phyloP scores from a whole-genome alignment of 2,888 invertebrate genomes.

The Himalopsyche kuldschensis region DNA sequence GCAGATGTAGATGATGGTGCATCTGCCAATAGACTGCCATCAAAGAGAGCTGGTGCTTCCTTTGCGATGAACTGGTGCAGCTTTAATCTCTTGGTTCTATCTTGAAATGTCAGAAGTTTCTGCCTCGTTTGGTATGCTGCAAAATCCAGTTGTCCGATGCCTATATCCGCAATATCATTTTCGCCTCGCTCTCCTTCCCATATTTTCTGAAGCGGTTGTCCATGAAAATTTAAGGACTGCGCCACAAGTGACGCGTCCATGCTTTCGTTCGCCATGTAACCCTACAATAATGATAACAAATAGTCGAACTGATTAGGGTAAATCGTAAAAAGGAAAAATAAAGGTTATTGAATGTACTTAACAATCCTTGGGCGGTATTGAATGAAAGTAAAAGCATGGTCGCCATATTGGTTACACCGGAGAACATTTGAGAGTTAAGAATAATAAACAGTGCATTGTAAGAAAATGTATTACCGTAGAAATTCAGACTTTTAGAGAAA shows the following conservation, averaged over 20 bases:
- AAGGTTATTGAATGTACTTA: not conserved
- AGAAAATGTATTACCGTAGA: not conserved
- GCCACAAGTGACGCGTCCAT: constrained; percentile 63
- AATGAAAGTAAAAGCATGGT: not conserved
- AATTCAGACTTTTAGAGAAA: not conserved
- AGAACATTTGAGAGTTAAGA: not conserved
- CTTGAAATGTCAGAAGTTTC: constrained; percentile 80
- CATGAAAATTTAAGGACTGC: constrained; percentile 81
- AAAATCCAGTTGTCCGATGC: constrained; percentile 66
- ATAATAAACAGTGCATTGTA: not conserved
- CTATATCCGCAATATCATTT: constrained; percentile 68
- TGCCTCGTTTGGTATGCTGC: constrained; percentile 77
- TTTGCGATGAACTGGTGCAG: constrained; percentile 86
- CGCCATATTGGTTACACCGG: not conserved
- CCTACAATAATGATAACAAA: not conserved
- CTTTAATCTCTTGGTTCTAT: constrained; percentile 79
- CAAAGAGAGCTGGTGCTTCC: constrained; percentile 79
- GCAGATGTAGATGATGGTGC: constrained; percentile 55
- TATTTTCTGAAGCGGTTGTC: constrained; percentile 83
- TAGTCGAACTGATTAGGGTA: not conserved
- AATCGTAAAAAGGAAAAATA: not conserved
- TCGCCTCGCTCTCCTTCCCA: constrained; percentile 85
- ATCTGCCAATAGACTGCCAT: constrained; percentile 55
- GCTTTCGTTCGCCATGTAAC: constrained; percentile 48
- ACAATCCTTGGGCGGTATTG: not conserved